Base-by-base conservation (phyloP, 92 coral and sea anemone genomes). In the Montipora capitata region DNA sequence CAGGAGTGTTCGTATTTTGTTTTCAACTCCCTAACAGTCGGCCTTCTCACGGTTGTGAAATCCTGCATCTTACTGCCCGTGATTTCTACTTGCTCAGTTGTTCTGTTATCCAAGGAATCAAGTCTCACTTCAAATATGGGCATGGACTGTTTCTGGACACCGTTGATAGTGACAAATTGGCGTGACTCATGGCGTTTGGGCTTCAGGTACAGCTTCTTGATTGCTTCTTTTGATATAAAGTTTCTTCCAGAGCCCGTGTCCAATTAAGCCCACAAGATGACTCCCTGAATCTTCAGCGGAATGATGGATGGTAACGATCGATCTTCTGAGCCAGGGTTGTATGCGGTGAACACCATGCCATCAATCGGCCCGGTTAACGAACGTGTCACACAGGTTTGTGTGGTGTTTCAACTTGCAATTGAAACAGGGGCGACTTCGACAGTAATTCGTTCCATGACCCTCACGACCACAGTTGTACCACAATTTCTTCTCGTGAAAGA, bases 391-490 rank as follows among this genome's bases (percentile, higher is more conserved):
- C 39, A 93, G 42, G 78, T 92, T 93, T 0, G 88, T 90, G 42
- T 93, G 93, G 63, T 93, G 96, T 10, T 11, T 74, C 64, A 51
- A 51, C 40, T 45, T 83, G 49, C 92, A 90, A 48, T 93, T 86
- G 16, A 80, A 59, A 56, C 92, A 85, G 2, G 94, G 88, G 20
- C 90, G 44, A 59, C 88, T 87, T 4, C 82, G 88, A 64, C 93
- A 94, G 10, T 43, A 68, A 16, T 74, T 81, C 15, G 83, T 94
- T 69, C 84, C 70, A 83, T 94, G 94, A 16, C 87, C 79, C 10
- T 87, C 10, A 49, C 85, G 83, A 4, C 83, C 91, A 71, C 96
- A 85, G 51, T 94, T 94, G n/a, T 91, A 94, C 59, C 91, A 88
- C n/a, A 94, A 82, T 9, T 49, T 69, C 57, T 81, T 85, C 11